Percentiles rank a stretch among this genome's conserved stretches.
phyloP scores from a whole-genome alignment of 2,797 vertebrate species.

The Diglossa cyanea region DNA sequence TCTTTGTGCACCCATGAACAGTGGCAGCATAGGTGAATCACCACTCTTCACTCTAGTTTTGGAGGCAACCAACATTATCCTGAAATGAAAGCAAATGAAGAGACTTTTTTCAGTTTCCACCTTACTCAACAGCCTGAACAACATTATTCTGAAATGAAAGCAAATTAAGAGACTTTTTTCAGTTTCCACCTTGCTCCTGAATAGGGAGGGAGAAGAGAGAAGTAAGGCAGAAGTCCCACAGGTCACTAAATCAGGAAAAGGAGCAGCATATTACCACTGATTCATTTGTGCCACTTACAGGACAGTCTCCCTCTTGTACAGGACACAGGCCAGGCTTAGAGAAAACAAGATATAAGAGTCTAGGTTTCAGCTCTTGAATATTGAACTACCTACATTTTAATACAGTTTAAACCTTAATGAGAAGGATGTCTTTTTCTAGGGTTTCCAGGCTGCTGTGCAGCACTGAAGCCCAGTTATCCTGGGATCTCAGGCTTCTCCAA shows the following conservation, averaged over 20 bases:
- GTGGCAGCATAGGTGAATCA: not conserved
- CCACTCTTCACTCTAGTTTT: accelerated
- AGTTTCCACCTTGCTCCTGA: not conserved
- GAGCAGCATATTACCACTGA: accelerated
- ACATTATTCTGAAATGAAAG: not conserved
- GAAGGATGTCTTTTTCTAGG: not conserved
- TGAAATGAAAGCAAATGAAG: not conserved
- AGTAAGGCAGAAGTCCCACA: not conserved
- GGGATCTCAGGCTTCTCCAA: not conserved
- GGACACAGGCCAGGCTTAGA: not conserved
- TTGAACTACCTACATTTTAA: not conserved
- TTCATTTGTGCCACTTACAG: accelerated
- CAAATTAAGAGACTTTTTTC: not conserved
- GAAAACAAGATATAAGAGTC: not conserved
- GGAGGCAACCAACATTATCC: not conserved
- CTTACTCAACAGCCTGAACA: no score
- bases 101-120: no score
- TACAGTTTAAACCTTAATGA: not conserved
- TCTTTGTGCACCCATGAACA: not conserved
- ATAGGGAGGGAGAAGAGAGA: not conserved
- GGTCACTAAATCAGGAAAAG: not conserved
- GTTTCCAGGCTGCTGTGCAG: not conserved
- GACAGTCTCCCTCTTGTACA: not conserved
- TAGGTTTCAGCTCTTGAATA: not conserved
- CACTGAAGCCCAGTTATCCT: not conserved